Evolutionary conservation across 2,797 vertebrate genomes (phyloP), one percentile per base, ranked within the genome.

Genomic region (Lithobates sylvaticus): DNA sequence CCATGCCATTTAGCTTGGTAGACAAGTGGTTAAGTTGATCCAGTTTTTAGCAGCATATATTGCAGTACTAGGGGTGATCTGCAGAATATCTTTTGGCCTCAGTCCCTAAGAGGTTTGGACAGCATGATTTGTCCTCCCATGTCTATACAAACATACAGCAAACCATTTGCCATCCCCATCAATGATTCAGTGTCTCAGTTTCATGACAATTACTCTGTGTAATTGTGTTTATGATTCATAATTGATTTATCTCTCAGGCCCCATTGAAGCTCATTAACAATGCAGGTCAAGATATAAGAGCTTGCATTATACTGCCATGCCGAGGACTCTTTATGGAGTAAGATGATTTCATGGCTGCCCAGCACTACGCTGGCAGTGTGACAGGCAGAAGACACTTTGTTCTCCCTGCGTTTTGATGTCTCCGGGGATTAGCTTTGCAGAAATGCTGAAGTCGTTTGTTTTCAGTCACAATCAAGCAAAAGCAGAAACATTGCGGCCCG

Each of bases 101-200:
- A 67, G 65, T 67, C 10, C 26, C 50, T 44, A 36, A 64, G 29
- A 64, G n/a, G 64, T 64, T 9, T 58, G 5, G 23, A 58, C 32
- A 61, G 34, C 54, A 29, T 82, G 36, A 7, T 82, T 68, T 87
- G 67, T 80, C 26, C 44, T 80, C 26, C 61, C 71, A 70, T 87
- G 76, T 84, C 81, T 71, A 87, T 84, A 84, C 70, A 84, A 84
- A 84, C 85, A 84, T 23, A 50, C 76, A 75, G 81, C 42, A 86
- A 15, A 21, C 77, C 23, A 10, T 79, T 83, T 39, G 68, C 16
- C 13, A 5, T 54, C 81, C 72, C 76, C 29, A 84, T 36, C 7
- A 83, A 88, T 83, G 78, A 68, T 80, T 75, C 64, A 47, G 7
- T 26, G 78, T 86, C 29, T 78, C 76, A 70, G 78, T 32, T 78